Base-by-base conservation (phyloP, 2,888 invertebrate genomes). In the Poecilus cupreus region DNA sequence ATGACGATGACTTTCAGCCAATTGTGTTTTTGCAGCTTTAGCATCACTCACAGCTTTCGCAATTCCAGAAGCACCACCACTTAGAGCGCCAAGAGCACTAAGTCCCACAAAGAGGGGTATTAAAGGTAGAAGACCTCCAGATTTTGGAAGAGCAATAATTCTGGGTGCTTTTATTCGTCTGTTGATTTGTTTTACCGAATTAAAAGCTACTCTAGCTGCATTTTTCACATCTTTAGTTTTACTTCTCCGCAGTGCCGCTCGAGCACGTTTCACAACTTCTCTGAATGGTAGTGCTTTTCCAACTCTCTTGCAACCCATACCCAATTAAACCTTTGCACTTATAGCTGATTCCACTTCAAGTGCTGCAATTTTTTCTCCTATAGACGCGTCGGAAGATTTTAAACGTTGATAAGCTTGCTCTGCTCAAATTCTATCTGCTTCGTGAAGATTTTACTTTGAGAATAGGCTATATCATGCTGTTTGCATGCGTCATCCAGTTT, bases 381-480 rank as follows among this genome's bases (percentile, higher is more conserved):
- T 18, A 26, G 78, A 83, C 4, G 86, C 82, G 83, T 88, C 86
- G 82, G 82, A 83, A 1, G 87, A 83, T 24, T 82, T 82, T 18
- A 87, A 83, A 32, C 86, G 82, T 54, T 86, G 32, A 85, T 83
- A 85, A 26, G 87, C 88, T 84, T 84, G 84, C 49, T 87, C 84
- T 11, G 84, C 83, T 11, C 89, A 83, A 16, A 83, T 24, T 81
- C 84, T 82, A 84, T 89, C 88, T 1, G 88, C 89, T 74, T 88
- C n/a, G n/a, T n/a, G n/a, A 85, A 76, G 82, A 83, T 82, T 20
- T 86, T n/a, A 85, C 85, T 4, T 83, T 83, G 0, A n/a, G 77
- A 51, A 54, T 85, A 85, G 1, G 83, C 84, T 13, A 85, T 85
- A 82, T 85, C 84, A 77, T 85, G 85, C 8, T 83, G 64, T 51